Evolutionary conservation across 2,113 vertebrate genomes (phyloP), one percentile per base, ranked within the genome.

Genomic region (Cryptotis parvus): DNA sequence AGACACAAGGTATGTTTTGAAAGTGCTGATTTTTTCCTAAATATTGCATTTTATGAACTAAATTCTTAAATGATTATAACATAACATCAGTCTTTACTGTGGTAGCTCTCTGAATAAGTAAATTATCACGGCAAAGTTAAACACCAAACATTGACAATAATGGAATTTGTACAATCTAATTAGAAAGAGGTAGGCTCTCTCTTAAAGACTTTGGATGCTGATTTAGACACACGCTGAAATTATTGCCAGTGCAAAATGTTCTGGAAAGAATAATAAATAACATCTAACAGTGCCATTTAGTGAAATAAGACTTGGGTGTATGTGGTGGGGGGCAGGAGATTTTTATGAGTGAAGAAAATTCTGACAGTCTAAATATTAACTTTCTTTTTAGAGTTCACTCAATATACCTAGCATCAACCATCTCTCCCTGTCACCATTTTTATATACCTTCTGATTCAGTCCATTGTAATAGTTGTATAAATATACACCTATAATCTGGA

Each of bases 281-380:
- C 20, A 33, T 3, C 1, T 37, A 74, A 20, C 16, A 81, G 4
- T 0, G 0, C 78, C 61, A 88, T 61, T 69, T 90, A 52, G 91
- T 29, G 86, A 82, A 39, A 39, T 16, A n/a, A 86, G 6, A 4
- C 83, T 35, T 81, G n/a, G n/a, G n/a, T n/a, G n/a, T n/a, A n/a
- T n/a, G n/a, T n/a, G n/a, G n/a, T n/a, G n/a, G n/a, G n/a, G n/a
- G n/a, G n/a, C n/a, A 55, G 52, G 52, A 16, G 52, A 22, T 18
- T 3, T 33, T 83, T 31, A 1, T 68, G 65, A 92, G 92, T 91
- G 65, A 37, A 87, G 0, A 24, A 69, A 95, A 95, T 85, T 92
- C 78, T 93, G n/a, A n/a, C 31, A 90, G 93, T 92, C 35, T 41
- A 69, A 78, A 78, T n/a, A n/a, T 12, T 80, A 55, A 72, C 9